phyloP scores from a whole-genome alignment of 2,888 invertebrate species.

The Camptogramma bilineatum region DNA sequence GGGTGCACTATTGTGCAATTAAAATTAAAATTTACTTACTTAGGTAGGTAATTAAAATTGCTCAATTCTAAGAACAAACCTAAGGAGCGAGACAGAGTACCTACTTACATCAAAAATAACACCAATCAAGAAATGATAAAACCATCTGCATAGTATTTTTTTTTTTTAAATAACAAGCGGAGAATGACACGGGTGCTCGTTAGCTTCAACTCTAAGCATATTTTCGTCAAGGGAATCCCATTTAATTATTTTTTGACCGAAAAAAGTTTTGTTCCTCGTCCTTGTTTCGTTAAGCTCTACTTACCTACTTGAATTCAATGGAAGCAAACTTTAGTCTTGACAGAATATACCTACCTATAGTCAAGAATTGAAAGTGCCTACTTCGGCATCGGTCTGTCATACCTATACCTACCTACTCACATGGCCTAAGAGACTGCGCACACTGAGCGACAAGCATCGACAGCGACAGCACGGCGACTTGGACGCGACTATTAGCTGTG shows the following conservation, averaged over 20 bases:
- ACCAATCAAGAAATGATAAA: background rate
- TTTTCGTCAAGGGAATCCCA: background rate
- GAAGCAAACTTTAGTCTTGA: background rate
- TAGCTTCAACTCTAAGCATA: slow-evolving; percentile 9
- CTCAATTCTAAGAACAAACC: too few species aligned
- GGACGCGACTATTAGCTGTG: too few species aligned
- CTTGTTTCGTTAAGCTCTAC: background rate
- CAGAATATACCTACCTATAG: background rate
- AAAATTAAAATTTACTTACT: too few species aligned
- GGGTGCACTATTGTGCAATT: too few species aligned
- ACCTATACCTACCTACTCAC: too few species aligned
- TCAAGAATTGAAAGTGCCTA: background rate
- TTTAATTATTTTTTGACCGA: background rate
- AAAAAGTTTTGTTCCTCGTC: background rate
- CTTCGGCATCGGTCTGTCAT: background rate
- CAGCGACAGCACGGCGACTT: too few species aligned
- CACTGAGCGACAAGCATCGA: too few species aligned
- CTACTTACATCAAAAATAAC: background rate
- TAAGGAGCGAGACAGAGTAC: background rate
- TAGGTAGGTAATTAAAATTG: too few species aligned
- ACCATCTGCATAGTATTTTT: background rate
- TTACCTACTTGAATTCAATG: background rate
- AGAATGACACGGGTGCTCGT: slow-evolving; percentile 21
- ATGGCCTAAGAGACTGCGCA: too few species aligned
- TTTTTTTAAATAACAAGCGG: background rate